A percentile compares a stretch with the other conserved stretches of the same genome.
Conservation (phyloP, 64 coral and sea anemone species). For the Exaiptasia diaphana region DNA sequence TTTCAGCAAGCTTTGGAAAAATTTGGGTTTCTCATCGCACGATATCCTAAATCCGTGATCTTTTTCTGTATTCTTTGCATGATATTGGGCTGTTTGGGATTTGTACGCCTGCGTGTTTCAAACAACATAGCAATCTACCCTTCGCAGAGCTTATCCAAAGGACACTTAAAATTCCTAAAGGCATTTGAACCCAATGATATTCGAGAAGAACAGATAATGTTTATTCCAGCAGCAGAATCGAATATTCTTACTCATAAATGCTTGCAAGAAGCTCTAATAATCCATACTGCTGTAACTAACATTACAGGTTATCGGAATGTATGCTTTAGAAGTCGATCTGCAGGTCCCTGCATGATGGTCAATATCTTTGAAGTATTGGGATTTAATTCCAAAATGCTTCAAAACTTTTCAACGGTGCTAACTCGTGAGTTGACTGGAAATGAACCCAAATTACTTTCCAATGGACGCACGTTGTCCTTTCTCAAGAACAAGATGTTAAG, state of each 20-base stretch:
- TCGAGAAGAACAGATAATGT: slow-evolving; percentile 56
- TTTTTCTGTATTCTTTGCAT: slow-evolving; percentile 6
- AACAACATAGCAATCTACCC: slow-evolving; percentile 15
- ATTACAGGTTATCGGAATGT: slow-evolving; percentile 47
- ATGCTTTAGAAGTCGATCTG: slow-evolving; percentile 1
- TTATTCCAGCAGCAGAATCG: slow-evolving; percentile 5
- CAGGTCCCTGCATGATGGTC: slow-evolving; percentile 30
- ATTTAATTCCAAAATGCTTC: slow-evolving; percentile 3
- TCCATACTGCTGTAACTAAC: slow-evolving; percentile 45
- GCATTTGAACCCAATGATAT: slow-evolving; percentile 10
- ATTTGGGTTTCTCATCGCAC: slow-evolving; percentile 26
- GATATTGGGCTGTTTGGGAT: slow-evolving; percentile 39
- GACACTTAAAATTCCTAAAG: slow-evolving; percentile 6
- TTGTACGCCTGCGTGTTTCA: slow-evolving; percentile 7
- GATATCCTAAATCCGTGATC: slow-evolving; percentile 32
- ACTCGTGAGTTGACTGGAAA: slow-evolving; percentile 8
- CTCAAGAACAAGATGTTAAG: slow-evolving; percentile 30
- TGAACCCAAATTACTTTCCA: neutral
- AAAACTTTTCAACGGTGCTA: slow-evolving; percentile 22
- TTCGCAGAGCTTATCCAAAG: neutral
- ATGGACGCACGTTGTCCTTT: slow-evolving; percentile 28
- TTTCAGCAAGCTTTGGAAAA: slow-evolving; percentile 66
- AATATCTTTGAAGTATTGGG: slow-evolving; percentile 44
- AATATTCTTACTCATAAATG: slow-evolving; percentile 48
- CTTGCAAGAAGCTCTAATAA: slow-evolving; percentile 45